These are phyloP conservation scores for Drosophila suzukii DNA, from an alignment of 1,140 invertebrate genomes.

Conservation along the genomic window DNA sequence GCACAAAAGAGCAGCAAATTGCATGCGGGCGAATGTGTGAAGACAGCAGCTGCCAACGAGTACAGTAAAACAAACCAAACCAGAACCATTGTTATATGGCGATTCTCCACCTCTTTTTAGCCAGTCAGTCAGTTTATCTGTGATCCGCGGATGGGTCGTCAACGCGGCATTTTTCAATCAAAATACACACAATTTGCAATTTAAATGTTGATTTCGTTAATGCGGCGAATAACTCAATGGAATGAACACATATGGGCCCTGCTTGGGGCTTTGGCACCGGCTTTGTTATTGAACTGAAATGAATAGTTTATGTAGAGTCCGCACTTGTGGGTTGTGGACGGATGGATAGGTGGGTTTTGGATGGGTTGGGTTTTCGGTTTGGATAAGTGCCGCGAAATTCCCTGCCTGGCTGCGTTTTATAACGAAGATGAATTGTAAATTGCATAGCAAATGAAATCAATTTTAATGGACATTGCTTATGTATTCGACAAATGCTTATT, in stretches of 20 bases:
- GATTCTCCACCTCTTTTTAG: slow-evolving; percentile 1
- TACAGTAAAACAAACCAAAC: slow-evolving; percentile 21
- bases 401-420: slow-evolving; percentile 43
- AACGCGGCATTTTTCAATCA: slow-evolving; percentile 57
- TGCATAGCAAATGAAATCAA: slow-evolving; percentile 58
- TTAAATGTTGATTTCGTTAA: slow-evolving; percentile 78
- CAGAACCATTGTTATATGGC: slow-evolving; percentile 12
- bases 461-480: slow-evolving; percentile 65
- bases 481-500: slow-evolving; percentile 57
- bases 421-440: slow-evolving; percentile 60
- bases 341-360: slow-evolving; percentile 3
- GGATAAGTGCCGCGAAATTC: slow-evolving; percentile 44
- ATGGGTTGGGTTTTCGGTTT: not conserved
- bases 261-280: slow-evolving; percentile 41
- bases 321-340: slow-evolving; percentile 14
- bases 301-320: slow-evolving; percentile 56
- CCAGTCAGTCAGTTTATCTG: slow-evolving; percentile 8
- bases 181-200: slow-evolving; percentile 73
- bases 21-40: slow-evolving; percentile 51
- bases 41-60: slow-evolving; percentile 62
- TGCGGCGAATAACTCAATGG: slow-evolving; percentile 59
- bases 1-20: slow-evolving; percentile 54
- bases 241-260: slow-evolving; percentile 48
- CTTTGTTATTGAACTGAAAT: slow-evolving; percentile 62
- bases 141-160: slow-evolving; percentile 16